Base-by-base conservation (phyloP, 2,888 invertebrate species). In the Hylaea fasciaria region DNA sequence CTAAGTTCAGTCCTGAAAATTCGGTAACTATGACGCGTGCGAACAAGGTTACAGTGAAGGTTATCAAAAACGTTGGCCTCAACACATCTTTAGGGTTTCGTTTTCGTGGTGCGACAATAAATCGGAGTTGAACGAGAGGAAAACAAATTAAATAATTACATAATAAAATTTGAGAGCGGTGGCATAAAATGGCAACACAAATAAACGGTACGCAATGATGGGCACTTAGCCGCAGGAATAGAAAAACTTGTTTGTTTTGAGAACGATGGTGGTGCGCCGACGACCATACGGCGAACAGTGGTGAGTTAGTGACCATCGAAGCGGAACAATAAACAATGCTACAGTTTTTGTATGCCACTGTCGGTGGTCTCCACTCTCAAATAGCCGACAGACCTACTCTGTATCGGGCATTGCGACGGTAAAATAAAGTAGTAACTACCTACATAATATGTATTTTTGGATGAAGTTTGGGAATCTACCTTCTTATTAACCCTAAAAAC, bases 231-330 rank as follows among this genome's bases (percentile, higher is more conserved):
- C 76, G 80, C 81, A 71, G 67, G 80, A 82, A 82, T 82, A 82
- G 80, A 80, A 77, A 74, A 76, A 74, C 12, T 59, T 87, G 87
- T 87, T 87, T 89, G 76, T 86, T 86, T 84, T 76, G 52, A 76
- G 71, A 82, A 58, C 74, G 72, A 73, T 80, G 70, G 67, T 73
- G 75, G 69, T 72, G 66, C 74, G 70, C 66, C 75, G 71, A 71
- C 65, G 70, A 57, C 64, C 62, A 67, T 65, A 64, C 66, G 71
- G 64, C 59, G 67, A 57, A 39, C 17, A 10, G 17, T 47, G 47
- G 47, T 8, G 16, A 50, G 40, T 16, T 47, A 63, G 62, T 52
- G 67, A 67, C 65, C 67, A 58, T 53, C 48, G 37, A 22, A 22
- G 56, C 64, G 66, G 64, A 74, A 73, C 62, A 73, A 68, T 54